Percentiles rank a stretch among this genome's conserved stretches.
These are phyloP conservation scores for Oreochromis tanganicae DNA, from an alignment of 2,113 vertebrate species.

Conservation along the genomic window DNA sequence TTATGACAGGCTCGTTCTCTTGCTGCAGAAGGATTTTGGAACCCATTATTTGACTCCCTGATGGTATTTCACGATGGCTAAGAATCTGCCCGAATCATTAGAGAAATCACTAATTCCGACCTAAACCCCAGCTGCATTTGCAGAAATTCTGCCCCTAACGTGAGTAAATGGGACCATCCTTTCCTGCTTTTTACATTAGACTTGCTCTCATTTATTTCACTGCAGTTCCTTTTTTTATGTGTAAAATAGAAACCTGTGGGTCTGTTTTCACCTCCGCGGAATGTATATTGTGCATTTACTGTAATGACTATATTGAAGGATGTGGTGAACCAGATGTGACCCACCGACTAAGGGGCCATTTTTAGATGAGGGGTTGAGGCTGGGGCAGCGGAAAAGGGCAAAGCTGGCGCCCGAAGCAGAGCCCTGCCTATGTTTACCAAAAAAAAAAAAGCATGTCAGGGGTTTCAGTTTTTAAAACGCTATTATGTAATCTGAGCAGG, in stretches of 20 bases:
- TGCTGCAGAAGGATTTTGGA: neutral
- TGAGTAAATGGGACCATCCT: neutral
- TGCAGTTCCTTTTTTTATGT: neutral
- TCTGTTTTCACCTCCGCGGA: neutral
- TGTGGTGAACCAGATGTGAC: neutral
- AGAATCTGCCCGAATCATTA: neutral
- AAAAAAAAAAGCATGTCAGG: constrained; percentile 53
- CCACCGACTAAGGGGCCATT: neutral
- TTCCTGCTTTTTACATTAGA: neutral
- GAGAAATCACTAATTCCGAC: neutral
- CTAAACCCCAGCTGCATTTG: neutral
- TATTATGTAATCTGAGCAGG: constrained; percentile 63
- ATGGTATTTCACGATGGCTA: neutral
- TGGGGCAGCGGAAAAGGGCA: neutral
- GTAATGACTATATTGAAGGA: neutral
- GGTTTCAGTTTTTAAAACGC: constrained; percentile 46
- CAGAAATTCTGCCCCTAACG: neutral
- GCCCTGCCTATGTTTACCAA: constrained; percentile 39
- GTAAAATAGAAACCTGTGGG: neutral
- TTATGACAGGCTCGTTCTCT: neutral
- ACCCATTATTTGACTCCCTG: neutral
- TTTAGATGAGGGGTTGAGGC: constrained; percentile 11
- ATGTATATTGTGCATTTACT: neutral
- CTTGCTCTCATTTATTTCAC: neutral
- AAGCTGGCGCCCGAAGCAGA: constrained; percentile 18